These are phyloP conservation scores for Nothobranchius furzeri DNA, from an alignment of 2,113 vertebrate genomes.

Conservation along the genomic window DNA sequence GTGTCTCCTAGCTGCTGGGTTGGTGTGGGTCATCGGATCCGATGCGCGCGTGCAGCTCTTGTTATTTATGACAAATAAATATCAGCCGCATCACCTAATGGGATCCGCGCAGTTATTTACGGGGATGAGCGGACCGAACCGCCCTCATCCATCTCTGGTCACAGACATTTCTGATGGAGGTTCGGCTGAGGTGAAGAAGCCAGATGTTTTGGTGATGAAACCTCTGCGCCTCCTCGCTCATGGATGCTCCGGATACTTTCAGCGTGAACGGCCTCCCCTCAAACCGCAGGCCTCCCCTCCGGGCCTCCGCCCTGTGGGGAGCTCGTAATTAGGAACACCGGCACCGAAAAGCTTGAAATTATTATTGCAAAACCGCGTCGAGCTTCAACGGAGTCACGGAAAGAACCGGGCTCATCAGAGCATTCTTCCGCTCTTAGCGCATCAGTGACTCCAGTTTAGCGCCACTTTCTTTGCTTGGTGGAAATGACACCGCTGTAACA, in stretches of 20 bases:
- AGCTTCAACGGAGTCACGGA: slow-evolving; percentile 7
- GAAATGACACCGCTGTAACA: too few species aligned
- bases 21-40: slow-evolving; percentile 45
- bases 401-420: neutral
- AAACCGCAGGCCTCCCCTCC: slow-evolving; percentile 53
- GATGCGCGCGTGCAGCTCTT: slow-evolving; percentile 2
- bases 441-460: too few species aligned
- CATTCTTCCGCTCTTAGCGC: neutral
- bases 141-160: too few species aligned
- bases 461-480: too few species aligned
- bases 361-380: slow-evolving; percentile 35
- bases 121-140: neutral
- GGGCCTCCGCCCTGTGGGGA: slow-evolving; percentile 55
- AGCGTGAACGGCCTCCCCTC: slow-evolving; percentile 37
- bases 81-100: slow-evolving; percentile 39
- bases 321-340: slow-evolving; percentile 59
- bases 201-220: neutral
- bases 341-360: slow-evolving; percentile 36
- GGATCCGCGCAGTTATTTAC: slow-evolving; percentile 45
- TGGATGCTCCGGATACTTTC: slow-evolving; percentile 47
- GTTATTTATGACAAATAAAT: slow-evolving; percentile 67
- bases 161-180: too few species aligned
- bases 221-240: slow-evolving; percentile 13
- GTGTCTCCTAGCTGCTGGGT: neutral
- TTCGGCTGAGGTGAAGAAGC: too few species aligned